These are phyloP conservation scores for Selenia dentaria DNA, from an alignment of 2,888 invertebrate genomes.

Conservation along the genomic window DNA sequence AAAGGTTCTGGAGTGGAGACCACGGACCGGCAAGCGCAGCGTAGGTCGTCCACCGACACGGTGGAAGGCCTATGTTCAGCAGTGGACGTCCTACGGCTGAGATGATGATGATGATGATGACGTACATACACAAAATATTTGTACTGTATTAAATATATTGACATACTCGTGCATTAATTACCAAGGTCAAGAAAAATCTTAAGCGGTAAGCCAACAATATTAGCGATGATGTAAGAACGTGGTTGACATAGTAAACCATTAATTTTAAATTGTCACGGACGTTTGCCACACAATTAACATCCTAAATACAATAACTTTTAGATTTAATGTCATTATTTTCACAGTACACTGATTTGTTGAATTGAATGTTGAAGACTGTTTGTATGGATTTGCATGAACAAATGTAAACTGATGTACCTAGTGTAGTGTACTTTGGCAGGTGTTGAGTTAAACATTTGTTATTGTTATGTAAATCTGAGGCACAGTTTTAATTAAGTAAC, in stretches of 20 bases:
- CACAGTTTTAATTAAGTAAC: constrained; percentile 2
- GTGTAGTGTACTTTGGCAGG: constrained; percentile 14
- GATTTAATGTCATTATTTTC: background rate
- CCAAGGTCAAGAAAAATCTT: constrained; percentile 25
- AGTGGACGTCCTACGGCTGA: no score
- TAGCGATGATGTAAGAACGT: constrained; percentile 17
- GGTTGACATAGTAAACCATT: constrained; percentile 18
- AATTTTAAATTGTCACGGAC: constrained; percentile 3
- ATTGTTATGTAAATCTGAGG: constrained; percentile 6
- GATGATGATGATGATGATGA: no score
- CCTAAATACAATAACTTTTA: constrained; percentile 3
- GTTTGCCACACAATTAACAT: constrained; percentile 2
- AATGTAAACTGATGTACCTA: constrained; percentile 7
- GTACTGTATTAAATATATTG: no score
- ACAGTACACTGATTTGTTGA: background rate
- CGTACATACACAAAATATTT: no score
- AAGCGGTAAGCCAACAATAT: constrained; percentile 18
- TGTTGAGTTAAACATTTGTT: constrained; percentile 10
- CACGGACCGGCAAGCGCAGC: no score
- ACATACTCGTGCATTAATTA: constrained; percentile 20
- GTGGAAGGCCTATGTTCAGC: no score
- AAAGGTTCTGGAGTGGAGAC: no score
- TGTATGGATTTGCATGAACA: constrained; percentile 4
- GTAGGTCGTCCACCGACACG: no score
- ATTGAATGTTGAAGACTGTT: background rate